Conservation (phyloP, 1,140 invertebrate species). For the Drosophila trapezifrons region DNA sequence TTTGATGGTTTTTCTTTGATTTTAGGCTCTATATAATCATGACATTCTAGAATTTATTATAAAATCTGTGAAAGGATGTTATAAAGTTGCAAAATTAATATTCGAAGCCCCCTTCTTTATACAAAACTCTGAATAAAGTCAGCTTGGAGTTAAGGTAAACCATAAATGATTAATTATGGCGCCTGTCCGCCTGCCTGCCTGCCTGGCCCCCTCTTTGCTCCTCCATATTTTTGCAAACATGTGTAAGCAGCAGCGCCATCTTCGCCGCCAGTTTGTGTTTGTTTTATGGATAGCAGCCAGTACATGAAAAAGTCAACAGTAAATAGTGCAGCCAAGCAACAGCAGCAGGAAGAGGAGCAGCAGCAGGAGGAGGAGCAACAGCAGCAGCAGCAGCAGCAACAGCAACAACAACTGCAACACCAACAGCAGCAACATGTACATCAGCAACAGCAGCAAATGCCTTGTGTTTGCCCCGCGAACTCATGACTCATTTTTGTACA, state of each 20-base stretch:
- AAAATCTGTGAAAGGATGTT: no score
- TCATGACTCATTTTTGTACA: conserved; percentile 84
- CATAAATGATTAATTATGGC: conserved; percentile 62
- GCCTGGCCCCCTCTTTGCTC: background rate
- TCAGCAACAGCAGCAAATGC: conserved; percentile 47
- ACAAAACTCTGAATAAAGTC: background rate
- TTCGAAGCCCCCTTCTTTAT: background rate
- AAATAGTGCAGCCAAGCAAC: conserved; percentile 64
- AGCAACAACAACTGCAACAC: no score
- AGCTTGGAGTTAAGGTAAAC: conserved; percentile 56
- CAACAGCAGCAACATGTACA: conserved; percentile 24
- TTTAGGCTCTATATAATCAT: background rate
- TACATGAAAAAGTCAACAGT: conserved; percentile 79
- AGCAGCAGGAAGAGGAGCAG: conserved; percentile 34
- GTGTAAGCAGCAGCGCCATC: conserved; percentile 68
- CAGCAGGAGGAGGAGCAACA: conserved; percentile 14
- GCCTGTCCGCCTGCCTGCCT: conserved; percentile 25
- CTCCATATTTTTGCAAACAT: conserved; percentile 41
- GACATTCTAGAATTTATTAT: background rate
- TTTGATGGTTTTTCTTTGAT: background rate
- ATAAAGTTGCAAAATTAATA: background rate
- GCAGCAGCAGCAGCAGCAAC: background rate
- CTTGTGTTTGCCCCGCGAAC: conserved; percentile 74
- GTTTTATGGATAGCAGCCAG: conserved; percentile 64
- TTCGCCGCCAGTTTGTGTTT: conserved; percentile 62